Base-by-base conservation (phyloP, 2,113 vertebrate species). In the Pedionomus torquatus region DNA sequence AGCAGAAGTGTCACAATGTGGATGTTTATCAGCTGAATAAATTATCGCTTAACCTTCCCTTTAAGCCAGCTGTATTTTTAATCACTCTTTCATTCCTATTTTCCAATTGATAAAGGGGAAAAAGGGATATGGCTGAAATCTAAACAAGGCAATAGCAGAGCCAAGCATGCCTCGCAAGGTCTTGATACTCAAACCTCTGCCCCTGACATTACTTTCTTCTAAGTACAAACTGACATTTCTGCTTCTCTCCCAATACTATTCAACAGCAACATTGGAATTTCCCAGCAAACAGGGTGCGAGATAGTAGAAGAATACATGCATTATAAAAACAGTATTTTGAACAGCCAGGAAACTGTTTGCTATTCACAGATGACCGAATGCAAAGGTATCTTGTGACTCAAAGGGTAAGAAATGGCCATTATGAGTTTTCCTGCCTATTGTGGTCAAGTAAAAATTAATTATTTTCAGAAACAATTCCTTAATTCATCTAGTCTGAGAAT, bases 11-110 rank as follows among this genome's bases (percentile, higher is more conserved):
- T 82, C 92, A 93, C 44, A 92, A 52, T 35, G 65, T 65, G 77
- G 80, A 89, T 84, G 83, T 48, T 87, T 94, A 80, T 91, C 77
- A 72, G 41, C 41, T 65, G 49, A 95, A 95, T 87, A 87, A 84
- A 71, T 93, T 89, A 95, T 49, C 86, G 46, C 57, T 87, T 92
- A 93, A 87, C 41, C 19, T 91, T 81, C 61, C 77, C 33, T 74
- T 71, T 63, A 72, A 91, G 57, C 11, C 46, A 61, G 49, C 7
- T 4, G 1, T 74, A 51, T 77, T 91, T 93, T 84, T 65, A 69
- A 69, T 77, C 28, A n/a, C 39, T 72, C 65, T 37, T 68, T 17
- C 43, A 54, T 70, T 74, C 49, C 75, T 77, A 5, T 46, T 87
- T 94, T 81, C 48, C 57, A 84, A 1, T 2, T n/a, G 60, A 93